A percentile compares a stretch with the other conserved stretches of the same genome.
These are phyloP conservation scores for Neodiprion virginianus DNA, from an alignment of 1,140 invertebrate genomes.

Conservation along the genomic window DNA sequence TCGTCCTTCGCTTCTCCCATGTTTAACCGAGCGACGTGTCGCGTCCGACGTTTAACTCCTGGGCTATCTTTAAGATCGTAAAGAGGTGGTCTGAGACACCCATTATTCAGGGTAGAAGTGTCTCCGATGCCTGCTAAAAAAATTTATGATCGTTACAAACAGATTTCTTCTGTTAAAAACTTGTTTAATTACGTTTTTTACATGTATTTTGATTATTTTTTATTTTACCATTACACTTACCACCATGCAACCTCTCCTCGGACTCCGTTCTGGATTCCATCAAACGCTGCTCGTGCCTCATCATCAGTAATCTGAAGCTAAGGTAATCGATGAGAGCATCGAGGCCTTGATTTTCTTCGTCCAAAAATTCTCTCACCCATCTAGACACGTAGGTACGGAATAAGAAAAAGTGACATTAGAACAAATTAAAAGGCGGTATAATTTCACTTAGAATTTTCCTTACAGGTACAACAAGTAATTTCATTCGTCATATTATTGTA, in stretches of 20 bases:
- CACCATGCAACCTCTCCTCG: conserved; percentile 68
- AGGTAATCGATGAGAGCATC: conserved; percentile 98
- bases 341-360: conserved; percentile 93
- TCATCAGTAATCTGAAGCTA: conserved; percentile 91
- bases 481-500: background rate
- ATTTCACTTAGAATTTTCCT: background rate
- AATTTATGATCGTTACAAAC: background rate
- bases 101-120: conserved; percentile 58
- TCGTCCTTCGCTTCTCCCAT: conserved; percentile 99
- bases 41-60: conserved; percentile 75
- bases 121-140: conserved; percentile 47
- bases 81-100: conserved; percentile 67
- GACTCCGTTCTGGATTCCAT: conserved; percentile 75
- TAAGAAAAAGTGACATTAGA: conserved; percentile 7
- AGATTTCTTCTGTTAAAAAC: no score
- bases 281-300: conserved; percentile 84
- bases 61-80: conserved; percentile 73
- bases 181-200: no score
- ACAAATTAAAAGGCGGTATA: background rate
- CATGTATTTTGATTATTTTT: background rate
- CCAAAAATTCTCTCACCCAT: conserved; percentile 98
- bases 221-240: conserved; percentile 35
- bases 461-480: background rate
- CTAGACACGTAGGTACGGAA: conserved; percentile 60
- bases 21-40: conserved; percentile 89